Evolutionary conservation across 2,797 vertebrate species (phyloP), one percentile per base, ranked within the genome.

Genomic region (Crenuchus spilurus): DNA sequence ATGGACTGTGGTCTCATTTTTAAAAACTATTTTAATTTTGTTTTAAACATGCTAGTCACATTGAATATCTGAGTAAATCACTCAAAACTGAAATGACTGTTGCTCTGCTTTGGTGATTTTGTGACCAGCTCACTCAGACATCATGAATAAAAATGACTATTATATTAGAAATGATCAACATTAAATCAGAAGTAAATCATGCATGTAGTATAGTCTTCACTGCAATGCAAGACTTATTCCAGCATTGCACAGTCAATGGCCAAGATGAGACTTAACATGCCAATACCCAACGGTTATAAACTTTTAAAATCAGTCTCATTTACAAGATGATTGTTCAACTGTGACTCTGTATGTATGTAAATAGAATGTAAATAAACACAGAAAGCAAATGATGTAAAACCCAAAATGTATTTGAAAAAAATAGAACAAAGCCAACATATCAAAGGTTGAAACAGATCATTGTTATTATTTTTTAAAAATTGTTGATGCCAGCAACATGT

Each of bases 131-230:
- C 7, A 3, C 22, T 51, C 11, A 14, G 2, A 22, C 10, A 28
- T 54, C 24, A 28, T 16, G 51, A 54, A 54, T 14, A 54, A 54
- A 52, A 54, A 54, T 54, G 24, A 54, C 51, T 13, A 28, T 54
- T 16, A 54, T 28, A 16, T 30, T 28, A 54, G 16, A 54, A 28
- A 51, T 28, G 24, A 54, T 16, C 48, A 24, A 22, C 11, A 4
- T 24, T 28, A 14, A 26, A 22, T 49, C 4, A 11, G 10, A 4
- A 16, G 51, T 28, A 28, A 54, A 54, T 28, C 26, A 30, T 28
- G 51, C 10, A 54, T 54, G 51, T 54, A 51, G 48, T 22, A 26
- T 11, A 10, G 2, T 13, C 9, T 51, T 51, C 18, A 1, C 11
- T 24, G 13, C 51, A 28, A 3, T 30, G 5, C 24, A 30, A 52